Base-by-base conservation (phyloP, 2,888 invertebrate genomes). In the Hemithea aestivaria region DNA sequence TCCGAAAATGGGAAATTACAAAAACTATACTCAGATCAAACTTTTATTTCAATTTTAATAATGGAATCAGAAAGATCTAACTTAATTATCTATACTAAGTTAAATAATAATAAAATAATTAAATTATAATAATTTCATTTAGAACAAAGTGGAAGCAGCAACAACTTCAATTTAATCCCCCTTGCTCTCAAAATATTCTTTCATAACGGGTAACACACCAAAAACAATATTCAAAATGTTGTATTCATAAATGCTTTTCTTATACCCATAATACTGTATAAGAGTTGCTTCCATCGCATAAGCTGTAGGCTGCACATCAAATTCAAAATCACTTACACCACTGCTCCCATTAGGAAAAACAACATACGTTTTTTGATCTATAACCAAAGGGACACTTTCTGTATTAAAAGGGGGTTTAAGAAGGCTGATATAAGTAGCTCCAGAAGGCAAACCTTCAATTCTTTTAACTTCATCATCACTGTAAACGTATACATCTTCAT, bases 171-270 rank as follows among this genome's bases (percentile, higher is more conserved):
- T 73, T 0, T 55, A 27, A 0, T 55, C 46, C 2, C 56, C 20
- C 12, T 69, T 67, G 1, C 52, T 48, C 0, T 52, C 35, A 0
- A 80, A 53, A 45, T 46, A 70, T 0, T 28, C 10, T 12, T 57
- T 65, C 0, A 80, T 62, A 0, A 57, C 33, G 0, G 71, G 2
- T 1, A 58, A 0, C 1, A 51, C 54, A 1, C 51, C 39, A 0
- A 61, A 3, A 0, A 73, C 2, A 1, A 73, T 7, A 0, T 12
- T 16, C 0, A 67, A 10, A 0, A 81, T 4, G 27, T 81, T 75
- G 51, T 71, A 80, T 44, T 75, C 66, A 32, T 83, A 84, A 20
- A 84, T 73, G 2, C 68, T 73, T 40, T 82, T 80, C 7, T 81
- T 54, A 25, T 70, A 62, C 5, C 56, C 80, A 8, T 59, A 76